Evolutionary conservation across 1,140 invertebrate species (phyloP), one percentile per base, ranked within the genome.

Genomic region (Phymorhynchus buccinoides): DNA sequence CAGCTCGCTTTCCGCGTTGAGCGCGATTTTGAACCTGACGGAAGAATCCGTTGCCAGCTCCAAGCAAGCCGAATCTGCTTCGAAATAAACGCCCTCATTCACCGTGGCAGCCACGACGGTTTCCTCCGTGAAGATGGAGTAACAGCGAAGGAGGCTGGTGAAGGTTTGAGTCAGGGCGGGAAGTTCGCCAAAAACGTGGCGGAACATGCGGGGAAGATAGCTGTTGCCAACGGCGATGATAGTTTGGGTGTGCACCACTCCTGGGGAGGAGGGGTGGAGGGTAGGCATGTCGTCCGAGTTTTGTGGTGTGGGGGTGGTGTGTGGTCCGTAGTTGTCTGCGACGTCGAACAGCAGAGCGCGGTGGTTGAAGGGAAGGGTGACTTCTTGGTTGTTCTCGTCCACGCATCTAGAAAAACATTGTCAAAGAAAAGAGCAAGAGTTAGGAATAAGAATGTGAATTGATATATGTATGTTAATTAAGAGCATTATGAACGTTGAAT

Each of bases 41-140:
- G 62, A 37, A 0, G 86, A 87, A 41, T 87, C 84, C 0, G 86
- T 85, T 0, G 81, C 66, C 80, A 87, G 84, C 62, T 87, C 86
- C n/a, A 87, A 81, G 39, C 86, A 87, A 12, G 80, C 37, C 32
- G 86, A 83, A n/a, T n/a, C n/a, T n/a, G n/a, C n/a, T n/a, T n/a
- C n/a, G n/a, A n/a, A n/a, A n/a, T n/a, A n/a, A n/a, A n/a, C n/a
- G n/a, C n/a, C n/a, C 14, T 27, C 42, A 41, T 78, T 77, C 35
- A 87, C 66, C 9, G 84, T 85, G 39, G 84, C 86, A 6, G 86
- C 84, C 52, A 87, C 78, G 42, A 87, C 39, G 0, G 86, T 87
- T 44, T 87, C 86, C 44, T 87, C 86, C 3, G 84, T 87, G 48
- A 85, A 87, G 41, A 87, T 71, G 37, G 39, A 85, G 81, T 87